Percentiles rank a stretch among this genome's conserved stretches.
Conservation (phyloP, 2,888 invertebrate species). For the Aphodius sticticus region DNA sequence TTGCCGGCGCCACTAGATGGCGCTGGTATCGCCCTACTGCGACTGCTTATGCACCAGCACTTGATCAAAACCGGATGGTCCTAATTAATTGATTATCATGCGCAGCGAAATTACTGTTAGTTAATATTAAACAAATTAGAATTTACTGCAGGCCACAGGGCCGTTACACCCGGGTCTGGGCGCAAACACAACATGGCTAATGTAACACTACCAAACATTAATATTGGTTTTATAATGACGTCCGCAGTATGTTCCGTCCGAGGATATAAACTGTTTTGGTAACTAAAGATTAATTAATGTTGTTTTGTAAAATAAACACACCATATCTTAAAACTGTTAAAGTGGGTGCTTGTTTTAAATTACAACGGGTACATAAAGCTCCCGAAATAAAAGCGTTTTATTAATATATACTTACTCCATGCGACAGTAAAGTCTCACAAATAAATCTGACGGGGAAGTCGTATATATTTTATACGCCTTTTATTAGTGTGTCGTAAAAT, state of each 20-base stretch:
- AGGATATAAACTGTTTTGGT: too few species aligned
- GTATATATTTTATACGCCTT: background rate
- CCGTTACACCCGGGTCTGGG: background rate
- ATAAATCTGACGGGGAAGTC: background rate
- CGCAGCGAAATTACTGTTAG: slow-evolving; percentile 31
- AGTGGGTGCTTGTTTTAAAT: too few species aligned
- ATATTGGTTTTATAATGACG: background rate
- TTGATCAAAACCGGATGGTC: slow-evolving; percentile 29
- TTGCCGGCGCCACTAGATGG: background rate
- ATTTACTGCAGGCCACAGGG: slow-evolving; percentile 20
- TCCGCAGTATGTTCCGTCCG: background rate
- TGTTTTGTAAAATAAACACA: too few species aligned
- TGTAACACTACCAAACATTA: background rate
- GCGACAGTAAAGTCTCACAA: background rate
- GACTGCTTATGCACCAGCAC: slow-evolving; percentile 26
- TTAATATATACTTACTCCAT: background rate
- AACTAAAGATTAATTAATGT: too few species aligned
- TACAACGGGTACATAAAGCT: background rate
- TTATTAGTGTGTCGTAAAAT: background rate
- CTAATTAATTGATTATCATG: slow-evolving; percentile 35
- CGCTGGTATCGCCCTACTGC: background rate
- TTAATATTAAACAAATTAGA: slow-evolving; percentile 33
- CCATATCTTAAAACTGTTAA: too few species aligned
- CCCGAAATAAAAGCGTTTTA: background rate
- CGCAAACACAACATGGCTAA: background rate